A percentile compares a stretch with the other conserved stretches of the same genome.
Conservation (phyloP, 2,888 invertebrate species). For the Drepanosiphum platanoidis region DNA sequence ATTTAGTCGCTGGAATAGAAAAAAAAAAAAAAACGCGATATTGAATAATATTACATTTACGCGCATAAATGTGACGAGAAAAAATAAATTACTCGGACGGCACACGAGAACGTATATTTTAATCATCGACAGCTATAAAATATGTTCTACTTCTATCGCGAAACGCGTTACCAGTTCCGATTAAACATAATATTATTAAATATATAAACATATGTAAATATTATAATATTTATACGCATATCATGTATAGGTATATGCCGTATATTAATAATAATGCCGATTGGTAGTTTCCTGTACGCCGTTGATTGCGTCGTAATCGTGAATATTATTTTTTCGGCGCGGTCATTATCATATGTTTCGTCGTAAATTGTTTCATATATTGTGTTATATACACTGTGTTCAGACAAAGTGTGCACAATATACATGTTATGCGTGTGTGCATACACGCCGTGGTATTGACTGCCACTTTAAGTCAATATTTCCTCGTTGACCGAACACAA, state of each 20-base stretch:
- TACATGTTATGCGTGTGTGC: neutral
- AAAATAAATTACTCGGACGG: neutral
- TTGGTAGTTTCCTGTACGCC: conserved; percentile 1
- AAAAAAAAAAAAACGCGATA: no score
- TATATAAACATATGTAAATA: neutral
- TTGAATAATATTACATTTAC: no score
- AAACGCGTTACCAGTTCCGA: neutral
- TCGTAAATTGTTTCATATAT: neutral
- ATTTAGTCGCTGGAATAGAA: no score
- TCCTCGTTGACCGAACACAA: neutral
- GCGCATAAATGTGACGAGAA: no score
- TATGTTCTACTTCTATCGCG: neutral
- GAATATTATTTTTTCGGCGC: neutral
- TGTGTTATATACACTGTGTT: neutral
- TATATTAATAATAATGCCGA: neutral
- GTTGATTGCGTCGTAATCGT: neutral
- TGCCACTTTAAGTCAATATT: neutral
- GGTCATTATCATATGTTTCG: neutral
- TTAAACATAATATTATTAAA: neutral
- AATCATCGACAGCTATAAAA: neutral
- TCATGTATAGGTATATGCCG: no score
- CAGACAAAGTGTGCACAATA: neutral
- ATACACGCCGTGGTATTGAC: neutral
- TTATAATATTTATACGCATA: neutral
- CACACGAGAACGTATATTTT: neutral